phyloP scores from a whole-genome alignment of 35 echinoderm and acorn worm species.

The Eucidaris tribuloides region DNA sequence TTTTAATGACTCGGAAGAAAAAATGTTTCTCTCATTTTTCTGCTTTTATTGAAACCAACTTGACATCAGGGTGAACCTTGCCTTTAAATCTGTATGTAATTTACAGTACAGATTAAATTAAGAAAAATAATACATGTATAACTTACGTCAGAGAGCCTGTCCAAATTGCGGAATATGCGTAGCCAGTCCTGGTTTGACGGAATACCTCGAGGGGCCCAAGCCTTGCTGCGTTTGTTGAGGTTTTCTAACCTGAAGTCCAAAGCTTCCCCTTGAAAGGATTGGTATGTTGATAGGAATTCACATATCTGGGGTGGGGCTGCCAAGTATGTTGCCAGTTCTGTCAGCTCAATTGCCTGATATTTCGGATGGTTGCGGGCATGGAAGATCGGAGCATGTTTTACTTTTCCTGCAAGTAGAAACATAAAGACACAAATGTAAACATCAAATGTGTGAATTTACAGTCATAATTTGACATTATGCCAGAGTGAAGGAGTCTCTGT shows the following conservation, averaged over 20 bases:
- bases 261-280: conserved; percentile 8
- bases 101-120: too few relatives aligned
- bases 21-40: too few relatives aligned
- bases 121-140: too few relatives aligned
- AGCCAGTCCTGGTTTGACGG: conserved; percentile 23
- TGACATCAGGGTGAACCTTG: too few relatives aligned
- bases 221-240: conserved; percentile 35
- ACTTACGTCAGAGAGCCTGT: too few relatives aligned
- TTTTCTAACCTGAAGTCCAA: conserved; percentile 27
- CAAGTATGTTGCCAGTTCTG: background rate
- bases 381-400: conserved; percentile 39
- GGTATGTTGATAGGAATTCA: background rate
- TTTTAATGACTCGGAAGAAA: too few relatives aligned
- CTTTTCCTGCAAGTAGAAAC: background rate
- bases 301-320: background rate
- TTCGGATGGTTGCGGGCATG: conserved; percentile 37
- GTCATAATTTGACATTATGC: too few relatives aligned
- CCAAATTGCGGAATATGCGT: conserved; percentile 27
- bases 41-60: too few relatives aligned
- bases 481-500: too few relatives aligned
- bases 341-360: conserved; percentile 23
- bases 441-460: too few relatives aligned
- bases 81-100: too few relatives aligned
- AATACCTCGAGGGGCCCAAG: conserved; percentile 17
- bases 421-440: too few relatives aligned